Evolutionary conservation across 2,113 vertebrate genomes (phyloP), one percentile per base, ranked within the genome.

Genomic region (Pelmatolapia mariae): DNA sequence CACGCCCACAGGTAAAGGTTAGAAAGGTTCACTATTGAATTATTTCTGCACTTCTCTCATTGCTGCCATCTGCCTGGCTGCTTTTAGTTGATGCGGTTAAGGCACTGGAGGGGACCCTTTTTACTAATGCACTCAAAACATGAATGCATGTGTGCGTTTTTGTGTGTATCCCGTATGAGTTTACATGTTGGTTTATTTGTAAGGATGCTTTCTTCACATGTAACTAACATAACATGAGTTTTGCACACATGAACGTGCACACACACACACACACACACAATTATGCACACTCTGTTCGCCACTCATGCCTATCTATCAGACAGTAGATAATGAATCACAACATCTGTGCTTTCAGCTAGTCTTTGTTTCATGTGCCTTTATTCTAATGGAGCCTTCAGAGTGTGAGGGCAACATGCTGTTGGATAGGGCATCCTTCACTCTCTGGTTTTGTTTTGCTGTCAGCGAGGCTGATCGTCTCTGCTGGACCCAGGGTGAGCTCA

Each of bases 1-100:
- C 93, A 93, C 93, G 93, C 95, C 96, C 86, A 95, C 95, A 96
- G 95, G 95, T 96, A 96, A 96, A 96, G 96, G 96, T 96, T 95
- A 95, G 93, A 95, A 80, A 95, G 95, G 95, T 96, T 94, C 91
- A 94, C 93, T 95, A 94, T 94, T 96, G 95, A 96, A 97, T 96
- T 96, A 96, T 96, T 96, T 94, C 95, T 96, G 89, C 93, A 94
- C 91, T 92, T 94, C 93, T 93, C 92, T 95, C 95, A 94, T 95
- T 94, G 92, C 91, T 93, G 94, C 93, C 95, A 95, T 95, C 95
- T 94, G 94, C 95, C 92, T 91, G 90, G 91, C 93, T 94, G 95
- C 93, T 93, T 96, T 95, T 95, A 96, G 94, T 90, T 94, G 95
- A 95, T 90, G 91, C 86, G 89, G 90, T 90, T 88, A 90, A 94